Conservation (phyloP, 2,113 vertebrate genomes). For the Gracilinanus agilis region DNA sequence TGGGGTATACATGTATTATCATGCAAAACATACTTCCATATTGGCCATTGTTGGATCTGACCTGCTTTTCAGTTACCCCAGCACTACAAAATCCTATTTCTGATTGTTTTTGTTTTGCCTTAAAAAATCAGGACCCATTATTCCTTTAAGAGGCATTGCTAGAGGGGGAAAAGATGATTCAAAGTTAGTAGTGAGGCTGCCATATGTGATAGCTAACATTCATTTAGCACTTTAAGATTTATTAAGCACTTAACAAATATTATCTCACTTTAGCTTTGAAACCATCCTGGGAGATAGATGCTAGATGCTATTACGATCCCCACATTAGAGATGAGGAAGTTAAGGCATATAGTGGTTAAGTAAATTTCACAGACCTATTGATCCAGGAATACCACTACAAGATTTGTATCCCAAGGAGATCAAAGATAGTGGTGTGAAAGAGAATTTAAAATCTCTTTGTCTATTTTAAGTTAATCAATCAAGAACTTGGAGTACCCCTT, state of each 20-base stretch:
- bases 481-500: no score
- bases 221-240: background rate
- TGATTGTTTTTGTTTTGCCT: slow-evolving; percentile 78
- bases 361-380: background rate
- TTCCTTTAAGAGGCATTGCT: slow-evolving; percentile 58
- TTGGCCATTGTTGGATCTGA: slow-evolving; percentile 57
- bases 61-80: slow-evolving; percentile 77
- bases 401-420: no score
- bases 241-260: background rate
- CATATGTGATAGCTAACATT: background rate
- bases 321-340: background rate
- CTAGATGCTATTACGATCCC: background rate
- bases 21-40: no score
- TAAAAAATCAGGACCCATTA: slow-evolving; percentile 62
- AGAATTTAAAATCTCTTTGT: no score
- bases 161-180: background rate
- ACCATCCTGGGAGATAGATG: background rate
- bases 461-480: no score
- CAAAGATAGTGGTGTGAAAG: no score
- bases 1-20: no score
- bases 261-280: background rate
- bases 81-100: slow-evolving; percentile 79
- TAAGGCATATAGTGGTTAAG: background rate
- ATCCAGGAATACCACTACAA: no score
- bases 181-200: background rate